Conservation (phyloP, 30 jellyfish, hydroid and myxozoan genomes). For the Hydractinia symbiolongicarpus region DNA sequence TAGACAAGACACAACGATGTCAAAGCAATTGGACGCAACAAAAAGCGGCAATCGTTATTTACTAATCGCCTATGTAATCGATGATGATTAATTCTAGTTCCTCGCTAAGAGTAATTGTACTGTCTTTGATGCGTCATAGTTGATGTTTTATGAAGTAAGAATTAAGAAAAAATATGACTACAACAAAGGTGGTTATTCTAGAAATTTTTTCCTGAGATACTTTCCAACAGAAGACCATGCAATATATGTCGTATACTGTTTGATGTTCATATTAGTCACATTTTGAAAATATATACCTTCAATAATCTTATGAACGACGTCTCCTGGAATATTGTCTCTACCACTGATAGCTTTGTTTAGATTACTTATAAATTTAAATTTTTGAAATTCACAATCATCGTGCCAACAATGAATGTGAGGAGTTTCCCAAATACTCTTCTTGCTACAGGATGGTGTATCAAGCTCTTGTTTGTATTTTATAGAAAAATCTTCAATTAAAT, state of each 20-base stretch:
- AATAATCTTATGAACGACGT: not conserved
- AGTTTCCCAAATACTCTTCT: not conserved
- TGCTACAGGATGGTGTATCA: not conserved
- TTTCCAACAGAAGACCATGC: not conserved
- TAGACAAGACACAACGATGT: too few relatives aligned
- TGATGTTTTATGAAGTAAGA: too few relatives aligned
- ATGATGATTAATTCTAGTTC: too few relatives aligned
- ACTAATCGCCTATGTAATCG: too few relatives aligned
- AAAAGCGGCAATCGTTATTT: too few relatives aligned
- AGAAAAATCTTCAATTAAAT: not conserved
- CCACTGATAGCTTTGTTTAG: not conserved
- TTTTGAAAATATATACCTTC: not conserved
- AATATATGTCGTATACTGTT: not conserved
- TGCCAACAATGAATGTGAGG: conserved; percentile 7
- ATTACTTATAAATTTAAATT: not conserved
- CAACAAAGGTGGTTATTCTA: not conserved
- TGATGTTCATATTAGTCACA: not conserved
- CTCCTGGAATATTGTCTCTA: not conserved
- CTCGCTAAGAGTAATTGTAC: too few relatives aligned
- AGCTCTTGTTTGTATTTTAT: not conserved
- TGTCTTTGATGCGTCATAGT: too few relatives aligned
- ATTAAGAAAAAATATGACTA: too few relatives aligned
- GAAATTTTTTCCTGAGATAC: not conserved
- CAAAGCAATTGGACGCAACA: too few relatives aligned
- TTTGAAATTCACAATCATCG: not conserved